Evolutionary conservation across 2,113 vertebrate species (phyloP), one percentile per base, ranked within the genome.

Genomic region (Paradisaea rubra): DNA sequence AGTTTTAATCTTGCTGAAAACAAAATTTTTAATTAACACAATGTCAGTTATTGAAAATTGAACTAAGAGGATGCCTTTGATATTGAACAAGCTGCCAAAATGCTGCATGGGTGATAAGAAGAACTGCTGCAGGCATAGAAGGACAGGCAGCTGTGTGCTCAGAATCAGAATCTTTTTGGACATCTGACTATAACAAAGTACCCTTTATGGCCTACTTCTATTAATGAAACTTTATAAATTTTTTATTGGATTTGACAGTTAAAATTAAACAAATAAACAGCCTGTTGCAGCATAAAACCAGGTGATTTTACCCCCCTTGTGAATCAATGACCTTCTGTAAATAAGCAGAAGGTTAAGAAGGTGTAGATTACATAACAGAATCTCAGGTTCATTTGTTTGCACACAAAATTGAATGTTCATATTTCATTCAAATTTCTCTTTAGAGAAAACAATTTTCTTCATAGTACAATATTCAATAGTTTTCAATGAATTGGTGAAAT

Each of bases 371-470:
- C 37, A 24, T n/a, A 70, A 87, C 27, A 44, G 11, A 78, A 86
- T 45, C 86, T 69, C 50, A 30, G 7, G 27, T 39, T 91, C 57
- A 63, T 89, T 95, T 95, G 73, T 89, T 96, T 92, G 86, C 81
- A 47, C 42, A 81, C 20, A 30, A 81, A 91, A 97, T 70, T 44
- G 76, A 88, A 91, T 81, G 96, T 85, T 97, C 96, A 83, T 88
- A 95, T 97, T 96, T 95, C 91, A 83, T 91, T 92, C 60, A 96
- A 95, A 95, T 97, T 96, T 97, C 95, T 95, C 57, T 91, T 91
- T 65, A 91, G 66, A 94, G 72, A 97, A 96, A 97, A 97, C 87
- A 89, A 52, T 87, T 89, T 97, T 97, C 81, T 69, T 73, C 64
- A 52, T 39, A 44, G 73, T 69, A 96, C 91, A 95, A 96, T 96